Evolutionary conservation across 1,140 invertebrate species (phyloP).

Genomic region (Sycophila sp.): DNA sequence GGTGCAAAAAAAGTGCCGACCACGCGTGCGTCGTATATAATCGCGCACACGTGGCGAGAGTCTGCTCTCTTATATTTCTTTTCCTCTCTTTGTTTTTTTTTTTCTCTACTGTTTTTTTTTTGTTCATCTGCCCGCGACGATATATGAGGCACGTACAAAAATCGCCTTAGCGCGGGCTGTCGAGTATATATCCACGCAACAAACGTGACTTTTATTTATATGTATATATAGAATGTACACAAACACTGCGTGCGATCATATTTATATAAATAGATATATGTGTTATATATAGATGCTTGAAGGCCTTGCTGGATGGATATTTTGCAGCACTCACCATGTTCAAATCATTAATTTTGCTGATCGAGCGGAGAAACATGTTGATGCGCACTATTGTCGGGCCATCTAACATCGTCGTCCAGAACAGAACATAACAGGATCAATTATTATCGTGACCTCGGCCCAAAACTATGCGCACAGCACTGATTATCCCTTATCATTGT

Average conservation of each 20-base stretch:
- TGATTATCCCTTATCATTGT: neutral
- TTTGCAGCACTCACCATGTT: conserved; percentile 89
- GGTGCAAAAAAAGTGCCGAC: neutral
- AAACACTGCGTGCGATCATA: conserved; percentile 54
- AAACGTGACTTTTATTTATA: conserved; percentile 55
- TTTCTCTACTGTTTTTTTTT: no score
- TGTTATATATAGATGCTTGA: conserved; percentile 41
- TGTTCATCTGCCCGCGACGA: no score
- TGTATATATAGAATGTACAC: conserved; percentile 43
- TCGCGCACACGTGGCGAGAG: no score
- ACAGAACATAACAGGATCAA: conserved; percentile 58
- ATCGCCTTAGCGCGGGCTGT: neutral
- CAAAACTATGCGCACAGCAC: neutral
- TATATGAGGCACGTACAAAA: neutral
- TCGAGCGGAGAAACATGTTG: conserved; percentile 95
- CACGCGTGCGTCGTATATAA: no score
- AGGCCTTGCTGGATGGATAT: conserved; percentile 54
- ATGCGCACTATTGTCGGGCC: conserved; percentile 83
- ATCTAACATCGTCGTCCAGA: conserved; percentile 63
- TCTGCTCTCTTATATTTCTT: no score
- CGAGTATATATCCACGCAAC: conserved; percentile 46
- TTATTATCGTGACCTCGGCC: conserved; percentile 36
- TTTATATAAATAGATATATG: conserved; percentile 29
- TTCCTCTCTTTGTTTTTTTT: no score
- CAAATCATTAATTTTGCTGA: conserved; percentile 98